Base-by-base conservation (phyloP, 2,888 invertebrate species). In the Dugesia japonica region DNA sequence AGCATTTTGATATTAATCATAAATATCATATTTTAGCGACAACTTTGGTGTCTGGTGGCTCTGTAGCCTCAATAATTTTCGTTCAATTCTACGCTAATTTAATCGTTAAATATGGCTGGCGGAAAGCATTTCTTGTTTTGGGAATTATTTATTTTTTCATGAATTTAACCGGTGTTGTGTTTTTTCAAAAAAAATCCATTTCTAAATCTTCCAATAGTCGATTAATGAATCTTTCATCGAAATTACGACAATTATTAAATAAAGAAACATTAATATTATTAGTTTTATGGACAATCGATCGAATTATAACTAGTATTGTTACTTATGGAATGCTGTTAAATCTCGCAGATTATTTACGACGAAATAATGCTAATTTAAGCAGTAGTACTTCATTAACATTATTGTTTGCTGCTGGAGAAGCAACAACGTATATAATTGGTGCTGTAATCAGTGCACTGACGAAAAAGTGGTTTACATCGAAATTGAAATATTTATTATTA, bases 1-100 rank as follows among this genome's bases (percentile, higher is more conserved):
- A 78, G 23, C 78, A 78, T 73, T 78, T 78, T 72, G 78, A 78
- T 31, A 78, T 74, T 72, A 71, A 79, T 28, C 78, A 78, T 56
- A 72, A 73, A 73, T 78, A 78, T 38, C 78, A 78, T 33, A 78
- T 78, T 56, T 31, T 78, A 9, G 78, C 78, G 23, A 78, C 78
- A 23, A 78, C 78, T 17, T 27, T 78, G 9, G 77, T 78, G 0
- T 78, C 78, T 9, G 78, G 78, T 26, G 78, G 78, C 7, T 78
- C 78, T 1, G 72, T 78, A 20, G 78, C 78, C 15, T 78, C 78
- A 20, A 78, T 78, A n/a, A 42, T 78, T 26, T 78, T 78, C 42
- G 77, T 78, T 20, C 73, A 78, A 56, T 73, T 78, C 1, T 78
- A 78, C 28, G 78, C 78, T 15, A 72, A 73, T 26, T 26, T 78